Evolutionary conservation across 2,113 vertebrate genomes (phyloP).

Genomic region (Sprattus sprattus): DNA sequence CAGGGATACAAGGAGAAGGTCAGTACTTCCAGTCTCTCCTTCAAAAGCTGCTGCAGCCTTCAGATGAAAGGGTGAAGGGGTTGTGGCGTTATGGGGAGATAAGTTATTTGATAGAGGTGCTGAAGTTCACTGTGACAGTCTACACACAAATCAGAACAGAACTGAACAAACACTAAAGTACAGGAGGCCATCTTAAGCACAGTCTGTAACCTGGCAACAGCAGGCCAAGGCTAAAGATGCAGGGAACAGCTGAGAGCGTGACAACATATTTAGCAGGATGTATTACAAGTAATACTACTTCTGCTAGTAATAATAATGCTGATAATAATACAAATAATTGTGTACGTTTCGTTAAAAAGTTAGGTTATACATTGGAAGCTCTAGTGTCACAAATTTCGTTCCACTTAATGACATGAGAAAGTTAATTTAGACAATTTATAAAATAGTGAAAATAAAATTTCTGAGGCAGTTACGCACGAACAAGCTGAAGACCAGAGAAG

Average conservation of each 20-base stretch:
- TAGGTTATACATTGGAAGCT: background rate
- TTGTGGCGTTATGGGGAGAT: background rate
- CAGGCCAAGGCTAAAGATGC: constrained; percentile 11
- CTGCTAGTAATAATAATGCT: background rate
- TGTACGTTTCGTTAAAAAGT: no score
- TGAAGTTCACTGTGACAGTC: constrained; percentile 26
- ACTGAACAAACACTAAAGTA: constrained; percentile 41
- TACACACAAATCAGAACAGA: constrained; percentile 22
- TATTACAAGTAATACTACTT: background rate
- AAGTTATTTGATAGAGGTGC: constrained; percentile 24
- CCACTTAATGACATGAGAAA: background rate
- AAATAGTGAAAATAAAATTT: background rate
- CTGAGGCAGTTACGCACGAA: background rate
- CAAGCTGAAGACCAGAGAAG: background rate
- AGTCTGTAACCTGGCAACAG: constrained; percentile 50
- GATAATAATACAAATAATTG: background rate
- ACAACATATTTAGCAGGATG: background rate
- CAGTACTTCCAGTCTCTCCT: constrained; percentile 42
- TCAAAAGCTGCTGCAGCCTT: constrained; percentile 53
- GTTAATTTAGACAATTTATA: background rate
- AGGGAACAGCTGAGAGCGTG: background rate
- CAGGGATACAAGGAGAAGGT: constrained; percentile 57
- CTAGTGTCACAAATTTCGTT: background rate
- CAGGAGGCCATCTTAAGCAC: constrained; percentile 58
- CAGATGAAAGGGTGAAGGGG: constrained; percentile 29